A percentile compares a stretch with the other conserved stretches of the same genome.
These are phyloP conservation scores for Australoheros scitulus DNA, from an alignment of 2,113 vertebrate species.

Conservation along the genomic window DNA sequence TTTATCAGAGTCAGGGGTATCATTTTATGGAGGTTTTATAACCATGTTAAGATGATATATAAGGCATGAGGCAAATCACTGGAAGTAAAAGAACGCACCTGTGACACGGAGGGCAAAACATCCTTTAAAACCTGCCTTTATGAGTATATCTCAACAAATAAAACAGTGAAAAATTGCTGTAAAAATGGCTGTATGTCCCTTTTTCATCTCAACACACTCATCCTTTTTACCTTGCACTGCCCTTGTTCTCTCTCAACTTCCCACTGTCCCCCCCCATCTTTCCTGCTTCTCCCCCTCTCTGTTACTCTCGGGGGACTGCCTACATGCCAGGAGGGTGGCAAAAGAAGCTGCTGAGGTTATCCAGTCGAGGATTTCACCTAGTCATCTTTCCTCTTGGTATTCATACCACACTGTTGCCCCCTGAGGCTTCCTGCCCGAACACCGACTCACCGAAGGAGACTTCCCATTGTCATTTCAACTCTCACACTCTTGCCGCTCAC, in stretches of 20 bases:
- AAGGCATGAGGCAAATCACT: constrained; percentile 24
- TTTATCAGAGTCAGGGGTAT: constrained; percentile 38
- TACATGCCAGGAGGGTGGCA: constrained; percentile 40
- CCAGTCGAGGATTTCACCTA: constrained; percentile 69
- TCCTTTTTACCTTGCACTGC: constrained; percentile 29
- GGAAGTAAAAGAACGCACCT: not conserved
- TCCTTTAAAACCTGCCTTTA: constrained; percentile 46
- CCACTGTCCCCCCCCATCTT: not conserved
- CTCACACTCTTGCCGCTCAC: not conserved
- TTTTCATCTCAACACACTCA: constrained; percentile 15
- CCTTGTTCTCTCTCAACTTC: constrained; percentile 35
- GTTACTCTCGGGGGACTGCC: not conserved
- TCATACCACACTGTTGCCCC: constrained; percentile 59
- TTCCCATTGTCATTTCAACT: constrained; percentile 60
- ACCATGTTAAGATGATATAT: constrained; percentile 41
- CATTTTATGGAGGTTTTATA: constrained; percentile 41
- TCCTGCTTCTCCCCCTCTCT: not conserved
- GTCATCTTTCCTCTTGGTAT: constrained; percentile 68
- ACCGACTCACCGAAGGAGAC: constrained; percentile 60
- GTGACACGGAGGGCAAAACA: constrained; percentile 5
- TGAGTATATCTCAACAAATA: constrained; percentile 41
- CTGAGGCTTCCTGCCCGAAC: constrained; percentile 57
- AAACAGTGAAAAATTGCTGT: constrained; percentile 11
- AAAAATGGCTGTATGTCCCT: not conserved
- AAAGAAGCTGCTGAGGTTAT: constrained; percentile 64